Base-by-base conservation (phyloP, 2,797 vertebrate species). In the Chloroceryle amazona region DNA sequence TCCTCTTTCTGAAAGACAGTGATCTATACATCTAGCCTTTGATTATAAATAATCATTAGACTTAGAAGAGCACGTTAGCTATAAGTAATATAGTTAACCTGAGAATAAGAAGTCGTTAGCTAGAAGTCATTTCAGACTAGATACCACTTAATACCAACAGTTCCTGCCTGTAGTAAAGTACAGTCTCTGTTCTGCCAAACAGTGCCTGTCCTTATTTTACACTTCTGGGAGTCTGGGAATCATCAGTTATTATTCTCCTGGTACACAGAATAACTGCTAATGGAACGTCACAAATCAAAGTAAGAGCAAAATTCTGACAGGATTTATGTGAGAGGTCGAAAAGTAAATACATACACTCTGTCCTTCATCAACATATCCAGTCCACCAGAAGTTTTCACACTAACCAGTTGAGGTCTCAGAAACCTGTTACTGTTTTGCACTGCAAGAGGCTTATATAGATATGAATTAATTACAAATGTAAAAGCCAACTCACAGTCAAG, bases 221-320 rank as follows among this genome's bases (percentile, higher is more conserved):
- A 92, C 10, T 82, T 67, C 93, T 79, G 60, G 19, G 60, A 94
- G 90, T 90, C 88, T 92, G 87, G 71, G 55, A 95, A 92, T 92
- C 74, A 35, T 93, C 94, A 94, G 78, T 91, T 95, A 83, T 81
- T 91, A 90, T 90, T 89, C 78, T 84, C 41, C 67, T 44, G 55
- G 23, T 87, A 89, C 18, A 37, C 60, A 93, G 73, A 91, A 94
- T 52, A 95, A 90, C 91, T 89, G 79, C 71, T 97, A 97, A 96
- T 94, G 71, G 93, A 96, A 90, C 46, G 37, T 15, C 71, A 96
- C 81, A 93, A 95, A 96, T 95, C 88, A 96, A 67, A 89, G 33
- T 39, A 76, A 93, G 47, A 76, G 33, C 80, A 89, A 66, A 91
- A 94, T 93, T 86, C 60, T 80, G 93, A 90, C 73, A 76, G 66